These are phyloP conservation scores for Teleiodes luculella DNA, from an alignment of 2,888 invertebrate species.

Conservation along the genomic window DNA sequence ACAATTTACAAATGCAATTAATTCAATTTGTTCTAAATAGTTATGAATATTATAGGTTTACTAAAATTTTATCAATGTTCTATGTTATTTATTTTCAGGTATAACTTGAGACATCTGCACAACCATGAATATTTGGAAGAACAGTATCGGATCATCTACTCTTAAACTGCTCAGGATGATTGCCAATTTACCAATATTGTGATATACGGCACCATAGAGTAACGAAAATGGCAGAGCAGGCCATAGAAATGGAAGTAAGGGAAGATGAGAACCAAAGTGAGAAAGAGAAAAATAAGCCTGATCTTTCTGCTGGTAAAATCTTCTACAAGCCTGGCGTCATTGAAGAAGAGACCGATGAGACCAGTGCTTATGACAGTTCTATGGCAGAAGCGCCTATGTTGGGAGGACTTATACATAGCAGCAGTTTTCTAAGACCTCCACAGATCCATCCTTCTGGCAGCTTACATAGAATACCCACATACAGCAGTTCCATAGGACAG, in stretches of 20 bases:
- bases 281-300: constrained; percentile 35
- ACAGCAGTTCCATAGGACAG: constrained; percentile 79
- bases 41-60: neutral
- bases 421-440: constrained; percentile 45
- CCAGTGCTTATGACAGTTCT: constrained; percentile 68
- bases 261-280: constrained; percentile 44
- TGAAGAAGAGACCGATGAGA: constrained; percentile 70
- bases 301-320: constrained; percentile 62
- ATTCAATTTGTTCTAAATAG: too few relatives aligned
- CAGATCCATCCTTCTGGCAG: constrained; percentile 63
- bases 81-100: neutral
- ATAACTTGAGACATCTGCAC: neutral
- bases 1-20: too few relatives aligned
- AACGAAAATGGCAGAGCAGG: constrained; percentile 44
- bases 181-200: constrained; percentile 18
- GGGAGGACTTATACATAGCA: constrained; percentile 34
- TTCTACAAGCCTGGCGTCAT: constrained; percentile 70
- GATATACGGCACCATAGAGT: neutral
- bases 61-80: neutral
- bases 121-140: neutral
- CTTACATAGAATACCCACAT: constrained; percentile 78
- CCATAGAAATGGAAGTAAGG: constrained; percentile 60
- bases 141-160: neutral
- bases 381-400: constrained; percentile 68
- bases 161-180: constrained; percentile 26